Conservation (phyloP, 23 tunicate genomes). For the Aplidium turbinatum region DNA sequence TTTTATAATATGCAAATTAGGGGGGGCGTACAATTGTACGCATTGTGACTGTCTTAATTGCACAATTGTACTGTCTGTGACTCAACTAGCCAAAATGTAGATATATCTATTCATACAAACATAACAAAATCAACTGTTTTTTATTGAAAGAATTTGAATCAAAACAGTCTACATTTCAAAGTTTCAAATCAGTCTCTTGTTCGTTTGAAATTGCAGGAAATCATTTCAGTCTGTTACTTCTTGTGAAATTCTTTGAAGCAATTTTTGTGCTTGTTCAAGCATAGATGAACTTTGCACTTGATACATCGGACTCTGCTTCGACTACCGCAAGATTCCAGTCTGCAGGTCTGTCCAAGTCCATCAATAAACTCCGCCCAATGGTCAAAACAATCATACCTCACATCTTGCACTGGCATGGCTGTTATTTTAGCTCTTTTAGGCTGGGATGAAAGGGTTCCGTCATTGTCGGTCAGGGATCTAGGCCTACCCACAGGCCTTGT, state of each 20-base stretch:
- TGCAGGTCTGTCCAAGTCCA: slow-evolving; percentile 6
- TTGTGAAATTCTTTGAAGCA: slow-evolving; percentile 5
- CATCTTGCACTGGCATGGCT: slow-evolving; percentile 10
- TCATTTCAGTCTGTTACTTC: too few species aligned
- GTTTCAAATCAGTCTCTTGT: not conserved
- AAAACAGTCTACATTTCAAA: not conserved
- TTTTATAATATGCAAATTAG: slow-evolving; percentile 8
- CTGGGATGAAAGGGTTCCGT: not conserved
- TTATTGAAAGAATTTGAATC: too few species aligned
- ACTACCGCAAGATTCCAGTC: slow-evolving; percentile 3
- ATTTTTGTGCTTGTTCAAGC: slow-evolving; percentile 9
- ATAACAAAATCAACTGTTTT: not conserved
- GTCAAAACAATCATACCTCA: slow-evolving; percentile 10
- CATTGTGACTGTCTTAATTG: slow-evolving; percentile 10
- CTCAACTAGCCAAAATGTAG: not conserved
- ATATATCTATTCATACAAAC: not conserved
- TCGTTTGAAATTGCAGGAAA: too few species aligned
- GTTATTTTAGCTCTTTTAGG: slow-evolving; percentile 2
- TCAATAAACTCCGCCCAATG: slow-evolving; percentile 8
- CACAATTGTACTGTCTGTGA: slow-evolving; percentile 11
- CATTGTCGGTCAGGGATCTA: not conserved
- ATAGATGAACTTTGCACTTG: slow-evolving; percentile 4
- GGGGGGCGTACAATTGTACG: slow-evolving; percentile 11
- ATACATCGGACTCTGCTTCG: slow-evolving; percentile 12
- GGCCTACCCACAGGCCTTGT: slow-evolving; percentile 11